A percentile compares a stretch with the other conserved stretches of the same genome.
Evolutionary conservation across 2,113 vertebrate species (phyloP).

Genomic region (Cololabis saira): DNA sequence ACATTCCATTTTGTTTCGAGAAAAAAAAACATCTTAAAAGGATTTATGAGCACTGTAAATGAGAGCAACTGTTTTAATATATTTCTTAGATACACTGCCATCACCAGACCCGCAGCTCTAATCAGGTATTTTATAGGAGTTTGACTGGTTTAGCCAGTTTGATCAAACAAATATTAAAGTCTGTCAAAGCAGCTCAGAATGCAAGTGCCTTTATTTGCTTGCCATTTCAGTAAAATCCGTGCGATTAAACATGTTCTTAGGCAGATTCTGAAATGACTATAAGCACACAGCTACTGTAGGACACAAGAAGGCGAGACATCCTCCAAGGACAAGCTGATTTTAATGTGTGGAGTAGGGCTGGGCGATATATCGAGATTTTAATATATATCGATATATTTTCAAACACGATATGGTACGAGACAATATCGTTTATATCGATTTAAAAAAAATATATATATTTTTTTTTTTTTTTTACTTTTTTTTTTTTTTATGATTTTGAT

Average conservation of each 20-base stretch:
- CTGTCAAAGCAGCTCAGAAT: constrained; percentile 20
- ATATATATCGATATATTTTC: no score
- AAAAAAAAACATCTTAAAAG: constrained; percentile 13
- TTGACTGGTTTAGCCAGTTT: constrained; percentile 10
- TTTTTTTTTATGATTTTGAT: no score
- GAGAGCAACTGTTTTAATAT: constrained; percentile 12
- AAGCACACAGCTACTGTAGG: background rate
- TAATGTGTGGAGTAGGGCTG: constrained; percentile 17
- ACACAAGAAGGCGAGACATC: constrained; percentile 13
- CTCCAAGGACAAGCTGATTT: constrained; percentile 21
- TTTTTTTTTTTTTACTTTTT: no score
- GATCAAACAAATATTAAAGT: constrained; percentile 18
- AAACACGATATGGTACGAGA: no score
- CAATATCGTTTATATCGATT: no score
- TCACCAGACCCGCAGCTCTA: background rate
- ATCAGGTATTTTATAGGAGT: constrained; percentile 11
- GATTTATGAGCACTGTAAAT: constrained; percentile 44
- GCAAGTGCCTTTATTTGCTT: constrained; percentile 25
- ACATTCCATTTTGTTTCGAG: constrained; percentile 32
- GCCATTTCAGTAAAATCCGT: constrained; percentile 21
- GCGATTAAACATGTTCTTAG: constrained; percentile 35
- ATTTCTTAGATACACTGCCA: constrained; percentile 16
- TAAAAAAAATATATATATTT: no score
- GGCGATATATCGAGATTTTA: no score
- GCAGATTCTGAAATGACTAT: constrained; percentile 25